Evolutionary conservation across 2,888 invertebrate genomes (phyloP).

Genomic region (Idaea biselata): DNA sequence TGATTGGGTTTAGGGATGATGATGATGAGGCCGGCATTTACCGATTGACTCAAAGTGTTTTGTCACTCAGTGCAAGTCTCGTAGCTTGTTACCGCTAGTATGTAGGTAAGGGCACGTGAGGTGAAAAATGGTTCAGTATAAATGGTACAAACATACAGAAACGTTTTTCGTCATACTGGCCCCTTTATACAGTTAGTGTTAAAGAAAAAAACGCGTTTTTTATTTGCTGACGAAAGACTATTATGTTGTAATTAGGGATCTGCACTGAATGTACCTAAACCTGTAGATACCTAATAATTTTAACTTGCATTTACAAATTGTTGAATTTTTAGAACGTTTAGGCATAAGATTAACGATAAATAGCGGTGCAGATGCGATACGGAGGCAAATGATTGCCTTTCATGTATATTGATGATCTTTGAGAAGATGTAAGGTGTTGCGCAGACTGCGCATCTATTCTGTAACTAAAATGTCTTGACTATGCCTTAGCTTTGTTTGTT

Average conservation of each 20-base stretch:
- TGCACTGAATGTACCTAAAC: conserved; percentile 9
- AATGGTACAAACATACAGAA: neutral
- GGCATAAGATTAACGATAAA: conserved; percentile 28
- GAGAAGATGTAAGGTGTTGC: too few relatives aligned
- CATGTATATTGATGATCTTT: too few relatives aligned
- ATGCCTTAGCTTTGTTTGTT: too few relatives aligned
- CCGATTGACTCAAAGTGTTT: neutral
- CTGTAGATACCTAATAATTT: neutral
- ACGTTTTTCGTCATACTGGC: neutral
- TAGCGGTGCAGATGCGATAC: conserved; percentile 30
- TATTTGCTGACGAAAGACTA: neutral
- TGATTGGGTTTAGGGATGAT: conserved; percentile 1
- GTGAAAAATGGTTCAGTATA: neutral
- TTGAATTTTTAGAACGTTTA: conserved; percentile 30
- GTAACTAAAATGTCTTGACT: too few relatives aligned
- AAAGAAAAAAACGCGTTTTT: neutral
- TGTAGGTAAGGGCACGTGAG: neutral
- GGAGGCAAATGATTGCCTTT: conserved; percentile 3
- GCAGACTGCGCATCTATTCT: too few relatives aligned
- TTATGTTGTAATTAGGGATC: neutral
- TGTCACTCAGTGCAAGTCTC: conserved; percentile 1
- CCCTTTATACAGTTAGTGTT: neutral
- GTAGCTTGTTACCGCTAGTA: neutral
- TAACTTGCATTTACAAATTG: conserved; percentile 37
- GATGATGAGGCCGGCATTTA: neutral